These are phyloP conservation scores for Drosophila teissieri DNA, from an alignment of 1,140 invertebrate genomes.

Conservation along the genomic window DNA sequence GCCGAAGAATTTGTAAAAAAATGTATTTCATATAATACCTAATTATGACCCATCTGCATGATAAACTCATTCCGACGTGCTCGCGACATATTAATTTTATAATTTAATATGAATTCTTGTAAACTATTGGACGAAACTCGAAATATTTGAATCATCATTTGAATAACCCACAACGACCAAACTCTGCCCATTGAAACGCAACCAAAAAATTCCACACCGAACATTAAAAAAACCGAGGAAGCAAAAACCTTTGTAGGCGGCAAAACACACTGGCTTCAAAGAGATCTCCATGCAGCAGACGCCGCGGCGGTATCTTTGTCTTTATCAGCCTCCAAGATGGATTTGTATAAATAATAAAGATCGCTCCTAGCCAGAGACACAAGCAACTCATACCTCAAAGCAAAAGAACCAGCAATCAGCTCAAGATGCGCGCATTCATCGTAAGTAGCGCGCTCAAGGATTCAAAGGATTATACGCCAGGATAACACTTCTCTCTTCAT, in stretches of 20 bases:
- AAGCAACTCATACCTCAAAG: conserved; percentile 64
- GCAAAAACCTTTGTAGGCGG: conserved; percentile 73
- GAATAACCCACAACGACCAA: conserved; percentile 68
- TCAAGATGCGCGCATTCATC: conserved; percentile 76
- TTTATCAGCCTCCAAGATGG: conserved; percentile 79
- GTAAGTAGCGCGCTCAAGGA: conserved; percentile 50
- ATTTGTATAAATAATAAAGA: conserved; percentile 83
- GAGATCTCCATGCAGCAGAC: conserved; percentile 64
- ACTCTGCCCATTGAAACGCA: conserved; percentile 65
- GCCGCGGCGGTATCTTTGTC: conserved; percentile 65
- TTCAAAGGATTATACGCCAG: conserved; percentile 2
- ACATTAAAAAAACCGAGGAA: conserved; percentile 70
- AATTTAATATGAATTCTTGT: conserved; percentile 80
- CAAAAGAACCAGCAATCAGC: conserved; percentile 61
- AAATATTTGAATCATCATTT: conserved; percentile 79
- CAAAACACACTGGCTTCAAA: conserved; percentile 80
- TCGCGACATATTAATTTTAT: conserved; percentile 78
- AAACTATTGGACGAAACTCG: conserved; percentile 76
- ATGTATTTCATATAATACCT: conserved; percentile 66
- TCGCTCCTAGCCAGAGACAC: conserved; percentile 55
- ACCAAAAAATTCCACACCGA: conserved; percentile 67
- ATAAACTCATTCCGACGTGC: conserved; percentile 62
- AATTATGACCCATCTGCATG: conserved; percentile 78
- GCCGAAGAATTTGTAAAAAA: conserved; percentile 66
- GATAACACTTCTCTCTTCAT: neutral